Base-by-base conservation (phyloP, 2,888 invertebrate genomes). In the Megalurothrips usitatus region DNA sequence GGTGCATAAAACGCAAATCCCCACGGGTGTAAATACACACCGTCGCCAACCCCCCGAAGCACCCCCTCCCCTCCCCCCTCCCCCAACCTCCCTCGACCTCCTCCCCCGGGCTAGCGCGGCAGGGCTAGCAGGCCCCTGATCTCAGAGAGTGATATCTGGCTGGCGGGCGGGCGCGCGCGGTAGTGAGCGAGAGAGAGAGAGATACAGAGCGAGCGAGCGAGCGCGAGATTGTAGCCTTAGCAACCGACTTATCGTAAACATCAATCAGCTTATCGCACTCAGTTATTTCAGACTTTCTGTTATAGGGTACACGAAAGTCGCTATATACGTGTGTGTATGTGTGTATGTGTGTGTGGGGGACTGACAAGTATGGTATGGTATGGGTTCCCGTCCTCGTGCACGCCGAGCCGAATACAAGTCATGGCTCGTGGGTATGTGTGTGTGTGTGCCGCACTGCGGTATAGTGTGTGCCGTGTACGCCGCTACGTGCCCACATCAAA, bases 211-310 rank as follows among this genome's bases (percentile, higher is more conserved):
- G 23, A 19, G n/a, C n/a, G 68, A 68, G 68, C 23, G 68, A 75
- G 68, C 23, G 68, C 12, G 68, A 75, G 68, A 75, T 75, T 75
- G 68, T 75, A 23, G 68, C 68, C 68, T 75, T 75, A 75, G 68
- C 68, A 75, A 75, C 68, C 68, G 68, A 75, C 68, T 75, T 75
- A 75, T 75, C 68, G 68, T 75, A 75, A 75, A 75, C 68, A 75
- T 75, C 68, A 75, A 75, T 75, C 68, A 75, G 68, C 68, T 75
- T 75, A 75, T 75, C 68, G 68, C 68, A 26, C 68, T 75, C 68
- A 26, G 68, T 75, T 75, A 75, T 75, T 75, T 75, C 68, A 75
- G 68, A 75, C 68, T 75, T 75, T 75, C 68, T 75, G 68, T 75
- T 75, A 75, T 75, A 75, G 68, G 68, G 68, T 75, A 26, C 68